Conservation (phyloP, 2,888 invertebrate genomes). For the Cistogaster globosa region DNA sequence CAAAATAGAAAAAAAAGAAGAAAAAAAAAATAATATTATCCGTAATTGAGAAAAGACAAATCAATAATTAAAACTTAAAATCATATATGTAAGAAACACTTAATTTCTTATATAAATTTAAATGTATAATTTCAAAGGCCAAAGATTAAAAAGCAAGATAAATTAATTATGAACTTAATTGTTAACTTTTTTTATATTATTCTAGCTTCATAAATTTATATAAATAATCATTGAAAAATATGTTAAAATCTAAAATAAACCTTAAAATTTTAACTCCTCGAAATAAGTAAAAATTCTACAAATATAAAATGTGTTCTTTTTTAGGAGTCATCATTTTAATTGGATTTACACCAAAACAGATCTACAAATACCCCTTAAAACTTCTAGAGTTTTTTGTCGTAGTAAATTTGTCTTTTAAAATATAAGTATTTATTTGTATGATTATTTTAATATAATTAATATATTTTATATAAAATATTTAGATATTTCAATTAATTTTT, state of each 20-base stretch:
- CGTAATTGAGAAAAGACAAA: constrained; percentile 57
- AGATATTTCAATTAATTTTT: constrained; percentile 64
- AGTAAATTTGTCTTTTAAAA: constrained; percentile 54
- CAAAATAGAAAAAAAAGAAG: constrained; percentile 21
- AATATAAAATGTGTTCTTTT: not conserved
- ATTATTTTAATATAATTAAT: constrained; percentile 47
- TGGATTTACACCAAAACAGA: not conserved
- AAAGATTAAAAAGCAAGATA: constrained; percentile 54
- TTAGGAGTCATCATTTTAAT: not conserved
- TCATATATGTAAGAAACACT: constrained; percentile 21
- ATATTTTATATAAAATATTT: constrained; percentile 58
- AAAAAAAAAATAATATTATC: constrained; percentile 40
- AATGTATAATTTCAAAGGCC: constrained; percentile 60
- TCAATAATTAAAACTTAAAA: constrained; percentile 52
- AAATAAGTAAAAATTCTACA: not conserved
- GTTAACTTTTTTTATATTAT: constrained; percentile 48
- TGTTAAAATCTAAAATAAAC: constrained; percentile 33
- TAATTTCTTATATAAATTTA: constrained; percentile 31
- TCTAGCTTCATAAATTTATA: constrained; percentile 62
- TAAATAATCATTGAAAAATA: constrained; percentile 21
- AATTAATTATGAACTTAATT: constrained; percentile 47
- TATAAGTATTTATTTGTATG: constrained; percentile 22
- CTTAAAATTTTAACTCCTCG: constrained; percentile 16
- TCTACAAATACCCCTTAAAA: not conserved
- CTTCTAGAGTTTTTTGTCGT: constrained; percentile 33